Evolutionary conservation across 2,113 vertebrate species (phyloP), one percentile per base, ranked within the genome.

Genomic region (Nycticorax nycticorax): DNA sequence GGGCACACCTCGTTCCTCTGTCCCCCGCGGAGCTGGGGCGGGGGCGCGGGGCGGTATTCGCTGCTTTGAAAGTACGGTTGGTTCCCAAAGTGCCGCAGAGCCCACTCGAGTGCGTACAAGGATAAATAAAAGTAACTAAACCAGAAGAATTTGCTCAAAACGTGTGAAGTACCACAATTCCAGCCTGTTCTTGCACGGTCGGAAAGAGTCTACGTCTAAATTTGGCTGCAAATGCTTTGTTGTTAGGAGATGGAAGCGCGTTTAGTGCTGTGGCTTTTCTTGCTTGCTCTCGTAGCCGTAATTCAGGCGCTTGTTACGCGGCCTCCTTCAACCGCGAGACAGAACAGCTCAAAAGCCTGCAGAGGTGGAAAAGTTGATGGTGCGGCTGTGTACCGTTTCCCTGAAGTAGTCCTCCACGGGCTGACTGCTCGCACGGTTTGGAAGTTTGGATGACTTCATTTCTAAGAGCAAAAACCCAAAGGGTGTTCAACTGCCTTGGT

Each of bases 31-130:
- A 57, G 73, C 87, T n/a, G 60, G 60, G 26, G 67, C 72, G 27
- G 56, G 67, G 50, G 43, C 33, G 21, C 9, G 0, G 48, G 39
- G 50, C 2, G 1, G 9, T 7, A 18, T 0, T 32, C 26, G 1
- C 57, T 6, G 30, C 67, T 43, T 28, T 16, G 48, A 28, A n/a
- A 15, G 22, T 1, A 1, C 1, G 3, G 12, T 6, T 30, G 41
- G 7, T 16, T 74, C 60, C 62, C n/a, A 27, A 19, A 20, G 13
- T 9, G 53, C 66, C 28, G 27, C 57, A 47, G 4, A 77, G 64
- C 59, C 69, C 39, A 1, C 50, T 8, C 0, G 2, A 28, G 39
- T 20, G 2, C 33, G 1, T 7, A 3, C 15, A 18, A 33, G 64
- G 68, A 35, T 17, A 60, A 35, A 33, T 4, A 30, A n/a, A 69